These are phyloP conservation scores for Didymodactylos carnosus DNA, from an alignment of 2,888 invertebrate species.

Conservation along the genomic window DNA sequence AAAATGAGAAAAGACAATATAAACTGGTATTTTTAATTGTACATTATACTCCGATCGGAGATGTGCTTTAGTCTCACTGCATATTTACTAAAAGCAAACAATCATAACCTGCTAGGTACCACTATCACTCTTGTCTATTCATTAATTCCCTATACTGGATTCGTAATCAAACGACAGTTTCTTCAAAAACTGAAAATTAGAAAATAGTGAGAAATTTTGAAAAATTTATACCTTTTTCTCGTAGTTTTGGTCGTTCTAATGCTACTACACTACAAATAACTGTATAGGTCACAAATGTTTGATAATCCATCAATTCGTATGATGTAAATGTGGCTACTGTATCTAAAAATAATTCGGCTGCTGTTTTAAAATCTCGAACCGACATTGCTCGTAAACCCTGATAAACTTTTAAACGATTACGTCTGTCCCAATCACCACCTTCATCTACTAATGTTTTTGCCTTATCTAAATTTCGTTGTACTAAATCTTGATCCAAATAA, in stretches of 20 bases:
- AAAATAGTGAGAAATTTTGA: no score
- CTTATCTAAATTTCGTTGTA: conserved; percentile 63
- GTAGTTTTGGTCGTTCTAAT: conserved; percentile 53
- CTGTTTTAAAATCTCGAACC: conserved; percentile 77
- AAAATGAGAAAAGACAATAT: not conserved
- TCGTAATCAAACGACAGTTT: no score
- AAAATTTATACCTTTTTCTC: conserved; percentile 42
- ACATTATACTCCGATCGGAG: no score
- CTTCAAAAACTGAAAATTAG: no score
- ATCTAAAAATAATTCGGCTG: conserved; percentile 81
- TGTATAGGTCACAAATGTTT: conserved; percentile 57
- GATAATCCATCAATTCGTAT: conserved; percentile 92
- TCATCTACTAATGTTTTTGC: conserved; percentile 75
- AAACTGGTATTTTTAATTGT: no score
- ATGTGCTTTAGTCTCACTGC: no score
- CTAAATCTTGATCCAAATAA: conserved; percentile 65
- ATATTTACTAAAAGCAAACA: no score
- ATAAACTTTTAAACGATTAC: conserved; percentile 78
- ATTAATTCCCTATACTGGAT: no score
- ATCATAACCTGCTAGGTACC: no score
- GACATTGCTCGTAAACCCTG: conserved; percentile 79
- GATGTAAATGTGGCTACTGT: conserved; percentile 97
- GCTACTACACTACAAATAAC: conserved; percentile 64
- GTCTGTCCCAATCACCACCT: conserved; percentile 96
- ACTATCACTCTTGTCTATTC: no score